A percentile compares a stretch with the other conserved stretches of the same genome.
phyloP scores from a whole-genome alignment of 2,113 vertebrate genomes.

The Strigops habroptila region DNA sequence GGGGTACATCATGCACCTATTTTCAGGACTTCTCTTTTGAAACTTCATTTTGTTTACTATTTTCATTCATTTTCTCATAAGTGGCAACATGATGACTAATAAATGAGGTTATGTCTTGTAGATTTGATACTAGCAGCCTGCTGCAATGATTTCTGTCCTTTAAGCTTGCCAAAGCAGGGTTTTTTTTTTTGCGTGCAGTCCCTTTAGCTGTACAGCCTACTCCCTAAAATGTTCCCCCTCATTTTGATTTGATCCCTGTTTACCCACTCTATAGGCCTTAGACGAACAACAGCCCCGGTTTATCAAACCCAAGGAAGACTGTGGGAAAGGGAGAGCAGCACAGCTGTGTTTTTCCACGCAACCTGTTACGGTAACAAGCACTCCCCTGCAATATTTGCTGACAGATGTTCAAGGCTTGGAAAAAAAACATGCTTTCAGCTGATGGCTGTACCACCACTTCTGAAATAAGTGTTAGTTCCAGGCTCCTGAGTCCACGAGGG shows the following conservation, averaged over 20 bases:
- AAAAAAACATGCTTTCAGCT: not conserved
- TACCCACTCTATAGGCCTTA: not conserved
- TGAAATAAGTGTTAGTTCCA: constrained; percentile 22
- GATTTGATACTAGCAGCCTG: not conserved
- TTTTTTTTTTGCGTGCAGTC: not conserved
- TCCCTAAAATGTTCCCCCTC: not conserved
- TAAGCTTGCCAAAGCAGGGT: not conserved
- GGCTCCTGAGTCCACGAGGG: not conserved
- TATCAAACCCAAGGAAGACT: not conserved
- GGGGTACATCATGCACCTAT: not conserved
- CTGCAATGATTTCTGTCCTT: not conserved
- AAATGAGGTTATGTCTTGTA: not conserved
- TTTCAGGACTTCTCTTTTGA: not conserved
- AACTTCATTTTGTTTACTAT: not conserved
- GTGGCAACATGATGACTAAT: not conserved
- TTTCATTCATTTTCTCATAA: not conserved
- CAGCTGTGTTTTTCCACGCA: constrained; percentile 6
- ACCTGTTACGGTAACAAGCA: not conserved
- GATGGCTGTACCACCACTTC: not conserved
- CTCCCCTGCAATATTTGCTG: not conserved
- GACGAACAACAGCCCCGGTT: not conserved
- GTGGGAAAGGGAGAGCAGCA: not conserved
- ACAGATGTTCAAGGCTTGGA: constrained; percentile 43
- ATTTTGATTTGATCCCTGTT: not conserved
- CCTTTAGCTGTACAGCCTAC: not conserved